Conservation (phyloP, 2,797 vertebrate species). For the Linurgus olivaceus region DNA sequence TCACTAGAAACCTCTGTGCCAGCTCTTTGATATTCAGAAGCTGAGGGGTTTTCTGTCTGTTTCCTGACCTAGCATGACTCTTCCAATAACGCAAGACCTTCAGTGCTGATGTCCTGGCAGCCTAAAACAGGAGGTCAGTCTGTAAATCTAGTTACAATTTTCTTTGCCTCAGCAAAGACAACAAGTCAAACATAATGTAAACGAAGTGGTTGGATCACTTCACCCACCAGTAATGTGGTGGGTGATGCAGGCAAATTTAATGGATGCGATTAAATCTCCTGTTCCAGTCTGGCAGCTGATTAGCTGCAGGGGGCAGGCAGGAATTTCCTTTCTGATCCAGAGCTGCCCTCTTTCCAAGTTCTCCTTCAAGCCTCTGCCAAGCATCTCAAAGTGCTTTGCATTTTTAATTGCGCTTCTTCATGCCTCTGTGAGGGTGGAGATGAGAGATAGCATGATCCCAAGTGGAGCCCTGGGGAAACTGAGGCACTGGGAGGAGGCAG, state of each 20-base stretch:
- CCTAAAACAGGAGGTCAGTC: constrained; percentile 18
- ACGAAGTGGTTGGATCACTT: constrained; percentile 35
- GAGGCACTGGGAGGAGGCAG: not conserved
- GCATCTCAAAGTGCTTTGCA: constrained; percentile 19
- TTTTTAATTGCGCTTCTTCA: not conserved
- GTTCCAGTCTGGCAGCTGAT: constrained; percentile 46
- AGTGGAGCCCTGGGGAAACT: not conserved
- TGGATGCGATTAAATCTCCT: constrained; percentile 35
- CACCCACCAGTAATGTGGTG: not conserved
- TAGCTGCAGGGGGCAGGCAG: constrained; percentile 53
- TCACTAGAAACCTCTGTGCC: not conserved
- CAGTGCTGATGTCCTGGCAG: constrained; percentile 9
- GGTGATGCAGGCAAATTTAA: constrained; percentile 36
- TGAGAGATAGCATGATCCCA: not conserved
- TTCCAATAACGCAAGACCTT: not conserved
- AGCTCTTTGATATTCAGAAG: constrained; percentile 36
- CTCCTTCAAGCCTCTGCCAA: constrained; percentile 11
- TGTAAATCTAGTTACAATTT: constrained; percentile 23
- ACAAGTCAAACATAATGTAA: constrained; percentile 12
- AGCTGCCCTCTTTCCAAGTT: not conserved
- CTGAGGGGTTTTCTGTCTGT: constrained; percentile 8
- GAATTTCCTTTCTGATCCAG: constrained; percentile 53
- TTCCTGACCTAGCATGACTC: constrained; percentile 42
- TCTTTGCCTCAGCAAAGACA: constrained; percentile 39
- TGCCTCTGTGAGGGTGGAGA: not conserved